Base-by-base conservation (phyloP, 2,113 vertebrate genomes). In the Protobothrops flavoviridis region DNA sequence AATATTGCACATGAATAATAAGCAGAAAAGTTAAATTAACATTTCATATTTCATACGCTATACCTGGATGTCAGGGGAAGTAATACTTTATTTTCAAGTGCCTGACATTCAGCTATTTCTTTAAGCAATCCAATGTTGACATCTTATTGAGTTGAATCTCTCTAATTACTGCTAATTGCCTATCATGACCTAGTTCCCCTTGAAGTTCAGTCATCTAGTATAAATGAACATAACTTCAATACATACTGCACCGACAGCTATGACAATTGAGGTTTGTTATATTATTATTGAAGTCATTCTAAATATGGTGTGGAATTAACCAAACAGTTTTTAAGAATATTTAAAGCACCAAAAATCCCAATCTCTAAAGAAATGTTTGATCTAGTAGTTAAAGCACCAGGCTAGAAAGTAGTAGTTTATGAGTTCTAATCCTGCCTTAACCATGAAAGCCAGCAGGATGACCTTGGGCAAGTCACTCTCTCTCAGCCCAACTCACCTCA, bases 1-100 rank as follows among this genome's bases (percentile, higher is more conserved):
- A 98, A 98, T 98, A 98, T 97, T 97, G 97, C 97, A 96, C 98
- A 97, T 98, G 98, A 98, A 98, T 98, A 98, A 98, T 98, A 98
- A 98, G 97, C 94, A 98, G 98, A 98, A 98, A 98, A 97, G 97
- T 97, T 98, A 98, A 98, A 98, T 98, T 98, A 98, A 97, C 97
- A 98, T 98, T 98, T 98, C 97, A 98, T 97, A 94, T 98, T 98
- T 98, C 96, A 98, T 94, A 97, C 97, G 96, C 94, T 97, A 97
- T 98, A 97, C 97, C 95, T 97, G 94, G 93, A 95, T 98, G 97
- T 98, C 97, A 98, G 95, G 43, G 20, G 91, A 88, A 97, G 96
- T 95, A 96, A 96, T 95, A 87, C 86, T 95, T 96, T 98, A 97
- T 98, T 98, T 98, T 98, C 98, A 98, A 98, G 95, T 96, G 97